Evolutionary conservation across 2,113 vertebrate species (phyloP).

Genomic region (Pampusana beccarii): DNA sequence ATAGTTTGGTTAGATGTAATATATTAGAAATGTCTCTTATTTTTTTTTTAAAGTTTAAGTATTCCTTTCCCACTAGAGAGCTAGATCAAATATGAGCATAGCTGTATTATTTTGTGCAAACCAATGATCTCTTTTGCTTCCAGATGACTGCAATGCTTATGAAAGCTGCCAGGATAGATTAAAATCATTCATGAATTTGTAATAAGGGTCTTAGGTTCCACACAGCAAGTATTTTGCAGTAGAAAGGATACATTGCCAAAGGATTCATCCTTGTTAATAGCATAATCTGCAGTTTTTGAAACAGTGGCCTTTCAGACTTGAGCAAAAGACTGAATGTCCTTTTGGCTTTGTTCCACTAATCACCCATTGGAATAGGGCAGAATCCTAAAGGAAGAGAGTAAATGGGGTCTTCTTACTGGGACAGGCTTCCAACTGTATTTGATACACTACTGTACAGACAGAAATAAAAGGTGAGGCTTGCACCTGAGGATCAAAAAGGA

Average conservation of each 20-base stretch:
- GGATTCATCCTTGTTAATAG: conserved; percentile 58
- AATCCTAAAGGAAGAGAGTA: conserved; percentile 49
- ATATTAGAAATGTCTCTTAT: background rate
- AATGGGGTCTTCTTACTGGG: background rate
- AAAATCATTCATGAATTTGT: conserved; percentile 75
- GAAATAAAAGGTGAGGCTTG: background rate
- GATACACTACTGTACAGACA: background rate
- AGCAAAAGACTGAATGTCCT: conserved; percentile 66
- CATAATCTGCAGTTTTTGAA: conserved; percentile 11
- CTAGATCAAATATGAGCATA: background rate
- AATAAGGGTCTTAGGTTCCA: conserved; percentile 66
- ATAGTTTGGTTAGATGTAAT: background rate
- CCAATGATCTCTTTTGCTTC: conserved; percentile 51
- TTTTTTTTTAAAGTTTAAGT: background rate
- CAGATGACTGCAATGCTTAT: conserved; percentile 62
- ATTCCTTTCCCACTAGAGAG: background rate
- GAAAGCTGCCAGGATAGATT: conserved; percentile 75
- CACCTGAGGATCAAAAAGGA: background rate
- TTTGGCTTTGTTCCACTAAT: conserved; percentile 72
- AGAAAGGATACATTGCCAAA: conserved; percentile 62
- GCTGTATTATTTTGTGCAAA: conserved; percentile 48
- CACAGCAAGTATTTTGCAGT: conserved; percentile 37
- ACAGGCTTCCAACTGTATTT: background rate
- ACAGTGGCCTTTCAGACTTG: background rate
- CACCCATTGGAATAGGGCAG: conserved; percentile 56